Base-by-base conservation (phyloP, 2,113 vertebrate species). In the Albula goreensis region DNA sequence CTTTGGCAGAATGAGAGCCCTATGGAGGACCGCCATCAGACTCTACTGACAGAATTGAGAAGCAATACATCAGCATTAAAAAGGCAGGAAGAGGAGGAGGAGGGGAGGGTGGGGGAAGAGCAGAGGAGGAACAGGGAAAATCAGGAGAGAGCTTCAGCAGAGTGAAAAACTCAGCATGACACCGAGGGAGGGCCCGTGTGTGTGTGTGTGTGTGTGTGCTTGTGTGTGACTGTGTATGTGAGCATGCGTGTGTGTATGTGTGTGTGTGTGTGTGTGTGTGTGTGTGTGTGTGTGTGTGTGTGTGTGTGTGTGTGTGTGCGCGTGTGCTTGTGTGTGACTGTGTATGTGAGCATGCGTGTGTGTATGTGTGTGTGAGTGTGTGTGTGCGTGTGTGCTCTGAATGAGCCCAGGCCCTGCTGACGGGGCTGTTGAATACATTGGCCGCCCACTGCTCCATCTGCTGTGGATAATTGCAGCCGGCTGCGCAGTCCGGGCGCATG, bases 381-480 rank as follows among this genome's bases (percentile, higher is more conserved):
- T 70, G 66, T 70, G 66, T 70, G 66, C 4, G 8, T n/a, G 66
- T 70, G 66, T 70, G 66, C 3, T 17, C 66, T 56, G 66, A 17
- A n/a, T 70, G 66, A 19, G 66, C 10, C 15, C 48, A 48, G 41
- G 4, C 2, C 31, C 48, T 79, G 49, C 49, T 50, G 15, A 50
- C 48, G 12, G 13, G 78, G 49, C 12, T 9, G 15, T 79, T 79
- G 3, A 22, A n/a, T 51, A 9, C 83, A 31, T 78, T 63, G 66
- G 83, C 50, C 83, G 63, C 70, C 70, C 50, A 78, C 50, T 31
- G 52, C 66, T 74, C 70, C 50, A 84, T 84, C 83, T 84, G 83
- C 83, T 84, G 63, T 48, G 50, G 83, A 78, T 77, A 78, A 78
- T 74, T 84, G 50, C 70, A 52, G 83, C 74, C 70, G 66, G 50